Base-by-base conservation (phyloP, 1,140 invertebrate genomes). In the Potamilus streckersoni region DNA sequence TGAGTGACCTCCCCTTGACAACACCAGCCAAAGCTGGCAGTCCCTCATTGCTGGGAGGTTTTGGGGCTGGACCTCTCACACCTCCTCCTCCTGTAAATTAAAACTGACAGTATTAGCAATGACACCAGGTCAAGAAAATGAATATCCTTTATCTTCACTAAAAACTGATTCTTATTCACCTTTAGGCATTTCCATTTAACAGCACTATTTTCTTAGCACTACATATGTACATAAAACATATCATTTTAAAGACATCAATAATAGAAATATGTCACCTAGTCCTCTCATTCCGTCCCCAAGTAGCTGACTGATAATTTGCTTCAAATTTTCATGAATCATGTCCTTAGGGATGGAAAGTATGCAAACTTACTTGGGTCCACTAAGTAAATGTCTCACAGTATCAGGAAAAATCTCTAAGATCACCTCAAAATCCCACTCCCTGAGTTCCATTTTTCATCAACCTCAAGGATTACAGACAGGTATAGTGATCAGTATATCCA, bases 21-120 rank as follows among this genome's bases (percentile, higher is more conserved):
- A 87, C 78, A 60, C 82, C 80, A 63, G 81, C 73, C 57, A 87
- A 60, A 12, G 81, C 80, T 59, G 77, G 69, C 0, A 82, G 55
- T 64, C 83, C 83, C 15, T 82, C 71, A 56, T 56, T 60, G 69
- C 82, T 83, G 27, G 80, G 73, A 16, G 84, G 78, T 74, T 86
- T 88, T n/a, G 73, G 60, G 15, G 73, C 74, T n/a, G 78, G 62
- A n/a, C 73, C 78, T 56, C 79, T 76, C 17, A 74, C 70, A 19
- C 84, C 85, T 19, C 83, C 85, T 23, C 85, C 85, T 68, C 84
- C 84, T 84, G 70, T 23, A 27, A 64, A 78, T 2, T 57, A 63
- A 76, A 61, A 63, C 12, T 57, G 12, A 13, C 27, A 67, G 17
- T 11, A 31, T 23, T 20, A 16, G 38, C 2, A 23, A 67, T 23